These are phyloP conservation scores for Aphelinus atriplicis DNA, from an alignment of 1,140 invertebrate genomes.

Conservation along the genomic window DNA sequence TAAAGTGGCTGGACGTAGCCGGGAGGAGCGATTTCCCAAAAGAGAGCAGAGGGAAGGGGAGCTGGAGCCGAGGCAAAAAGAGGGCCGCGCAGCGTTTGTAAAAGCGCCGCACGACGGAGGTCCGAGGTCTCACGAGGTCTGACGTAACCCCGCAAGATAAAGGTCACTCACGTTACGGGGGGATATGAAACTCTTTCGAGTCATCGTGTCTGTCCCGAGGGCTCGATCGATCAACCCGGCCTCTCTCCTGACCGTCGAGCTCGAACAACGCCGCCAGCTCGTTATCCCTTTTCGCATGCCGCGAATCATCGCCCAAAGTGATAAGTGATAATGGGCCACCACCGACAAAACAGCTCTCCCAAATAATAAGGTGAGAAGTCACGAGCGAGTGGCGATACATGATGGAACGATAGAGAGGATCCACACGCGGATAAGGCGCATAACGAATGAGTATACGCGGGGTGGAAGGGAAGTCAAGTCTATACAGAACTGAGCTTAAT, in stretches of 20 bases:
- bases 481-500: conserved; percentile 44
- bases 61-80: background rate
- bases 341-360: too few species aligned
- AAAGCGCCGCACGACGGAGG: conserved; percentile 9
- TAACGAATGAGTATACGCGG: background rate
- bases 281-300: conserved; percentile 22
- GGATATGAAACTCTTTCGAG: conserved; percentile 36
- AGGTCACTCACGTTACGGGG: conserved; percentile 31
- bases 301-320: conserved; percentile 22
- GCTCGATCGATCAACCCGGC: conserved; percentile 31
- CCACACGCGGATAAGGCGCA: background rate
- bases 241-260: background rate
- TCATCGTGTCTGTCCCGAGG: conserved; percentile 29
- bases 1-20: background rate
- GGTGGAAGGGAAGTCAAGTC: conserved; percentile 38
- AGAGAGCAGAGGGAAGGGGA: background rate
- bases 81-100: conserved; percentile 4
- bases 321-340: conserved; percentile 35
- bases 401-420: conserved; percentile 42
- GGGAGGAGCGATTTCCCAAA: background rate
- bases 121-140: conserved; percentile 29
- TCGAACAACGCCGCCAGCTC: conserved; percentile 4
- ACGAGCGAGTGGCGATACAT: background rate
- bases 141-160: conserved; percentile 31
- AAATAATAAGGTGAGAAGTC: conserved; percentile 31